Base-by-base conservation (phyloP, 1,140 invertebrate genomes). In the Drosophila subobscura region DNA sequence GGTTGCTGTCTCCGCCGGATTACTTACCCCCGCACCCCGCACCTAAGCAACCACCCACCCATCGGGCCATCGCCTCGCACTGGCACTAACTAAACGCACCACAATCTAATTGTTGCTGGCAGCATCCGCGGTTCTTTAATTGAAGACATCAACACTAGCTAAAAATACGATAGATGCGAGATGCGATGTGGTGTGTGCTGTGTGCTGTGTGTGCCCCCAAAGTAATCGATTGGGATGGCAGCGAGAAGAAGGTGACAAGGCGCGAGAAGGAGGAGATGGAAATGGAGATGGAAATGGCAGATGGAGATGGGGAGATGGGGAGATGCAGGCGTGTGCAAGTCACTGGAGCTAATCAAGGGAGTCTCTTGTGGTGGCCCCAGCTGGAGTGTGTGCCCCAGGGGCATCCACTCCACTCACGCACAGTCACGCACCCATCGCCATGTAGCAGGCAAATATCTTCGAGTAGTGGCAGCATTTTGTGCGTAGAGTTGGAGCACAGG, bases 121-220 rank as follows among this genome's bases (percentile, higher is more conserved):
- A 86, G 77, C 81, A 81, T 88, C 81, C 81, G 83, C 74, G 74
- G 77, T 81, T 86, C 77, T 88, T 88, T 86, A 86, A 86, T 86
- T 86, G 81, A 86, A 86, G 77, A 86, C 81, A 86, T 86, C 81
- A 86, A 86, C 81, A 86, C 81, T 75, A 88, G 83, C 81, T 86
- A 86, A 88, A 86, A 86, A 86, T 86, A 86, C 74, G 58, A 44
- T 46, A 37, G 25, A 66, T 60, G 65, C 59, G 29, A 33, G 12
- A 25, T 37, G 33, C 33, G 33, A 37, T 37, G 29, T 22, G 54
- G 1, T n/a, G n/a, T 25, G 8, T 53, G 16, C n/a, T 14, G 50
- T 63, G 44, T 16, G 46, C 16, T 37, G 22, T 47, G 57, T 40
- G 51, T 47, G 58, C 20, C 22, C 22, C 47, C 27, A 50, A 10